phyloP scores from a whole-genome alignment of 2,797 vertebrate species.

The Champsocephalus esox region DNA sequence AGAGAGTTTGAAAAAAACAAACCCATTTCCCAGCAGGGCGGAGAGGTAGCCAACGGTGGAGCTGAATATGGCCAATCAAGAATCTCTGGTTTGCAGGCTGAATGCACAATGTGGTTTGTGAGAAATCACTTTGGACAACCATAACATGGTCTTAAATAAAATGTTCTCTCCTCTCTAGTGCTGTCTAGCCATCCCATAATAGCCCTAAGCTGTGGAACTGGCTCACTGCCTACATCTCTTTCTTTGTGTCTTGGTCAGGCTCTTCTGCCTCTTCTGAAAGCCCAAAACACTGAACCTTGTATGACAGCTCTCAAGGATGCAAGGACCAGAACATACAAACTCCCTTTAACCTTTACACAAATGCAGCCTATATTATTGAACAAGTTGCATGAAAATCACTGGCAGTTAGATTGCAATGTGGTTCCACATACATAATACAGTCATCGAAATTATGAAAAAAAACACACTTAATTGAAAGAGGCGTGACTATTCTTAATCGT shows the following conservation, averaged over 20 bases:
- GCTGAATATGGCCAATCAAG: slow-evolving; percentile 48
- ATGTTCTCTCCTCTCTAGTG: slow-evolving; percentile 27
- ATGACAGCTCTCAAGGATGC: neutral
- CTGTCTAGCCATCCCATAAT: slow-evolving; percentile 46
- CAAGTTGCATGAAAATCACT: neutral
- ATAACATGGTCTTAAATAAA: slow-evolving; percentile 48
- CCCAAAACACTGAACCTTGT: neutral
- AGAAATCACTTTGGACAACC: slow-evolving; percentile 65
- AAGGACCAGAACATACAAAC: neutral
- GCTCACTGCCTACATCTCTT: slow-evolving; percentile 10
- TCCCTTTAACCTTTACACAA: neutral
- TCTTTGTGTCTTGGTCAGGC: neutral
- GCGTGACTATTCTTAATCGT: neutral
- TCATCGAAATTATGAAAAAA: neutral
- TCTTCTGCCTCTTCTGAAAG: neutral
- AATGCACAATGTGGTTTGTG: slow-evolving; percentile 53
- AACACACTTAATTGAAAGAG: neutral
- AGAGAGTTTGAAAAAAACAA: slow-evolving; percentile 16
- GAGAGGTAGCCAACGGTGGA: slow-evolving; percentile 42
- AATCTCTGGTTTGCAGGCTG: slow-evolving; percentile 38
- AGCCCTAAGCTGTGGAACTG: slow-evolving; percentile 12
- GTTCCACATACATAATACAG: neutral
- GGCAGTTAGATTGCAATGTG: neutral
- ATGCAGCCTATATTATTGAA: neutral
- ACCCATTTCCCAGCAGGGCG: slow-evolving; percentile 51